Base-by-base conservation (phyloP, 37 sponge, comb jelly and placozoan genomes). In the Aplysina aerophoba region DNA sequence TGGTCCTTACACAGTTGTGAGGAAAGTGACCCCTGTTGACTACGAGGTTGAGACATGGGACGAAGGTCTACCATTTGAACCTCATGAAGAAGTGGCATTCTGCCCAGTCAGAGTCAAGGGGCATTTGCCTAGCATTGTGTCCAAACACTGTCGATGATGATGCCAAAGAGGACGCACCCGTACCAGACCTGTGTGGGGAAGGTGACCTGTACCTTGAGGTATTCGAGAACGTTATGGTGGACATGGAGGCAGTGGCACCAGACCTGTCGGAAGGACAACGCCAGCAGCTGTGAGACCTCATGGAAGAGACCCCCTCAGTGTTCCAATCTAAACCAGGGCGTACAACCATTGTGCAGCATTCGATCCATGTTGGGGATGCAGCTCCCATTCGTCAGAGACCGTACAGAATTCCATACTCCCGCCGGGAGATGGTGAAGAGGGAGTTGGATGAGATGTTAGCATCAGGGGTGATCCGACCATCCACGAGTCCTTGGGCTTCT, bases 401-500 rank as follows among this genome's bases (percentile, higher is more conserved):
- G 36, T 83, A 83, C 54, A 15, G 71, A 15, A 24, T 83, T 20
- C 83, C 83, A 0, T 66, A 83, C 50, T 22, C 83, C 25, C 68
- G 27, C 53, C 14, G 83, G 38, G 81, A 64, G 39, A 35, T 39
- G 30, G 83, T 83, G 24, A 25, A 83, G 83, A 63, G n/a, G 44
- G 83, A 83, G 68, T 17, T 83, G n/a, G 55, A 66, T 25, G 25
- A 28, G 38, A 36, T 83, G 83, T n/a, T 83, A 3, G 28, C 66
- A 15, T 65, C 27, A 28, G 67, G 67, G n/a, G 68, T 83, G 20
- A 44, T 64, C 68, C 6, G 54, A 65, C n/a, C 69, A 3, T 66
- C 67, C 15, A n/a, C 25, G 6, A 85, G 86, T 54, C 59, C 78
- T 15, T 78, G 86, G 79, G 59, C 79, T 34, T 82, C 73, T 30